Evolutionary conservation across 1,140 invertebrate species (phyloP).

Genomic region (Radopholus similis): DNA sequence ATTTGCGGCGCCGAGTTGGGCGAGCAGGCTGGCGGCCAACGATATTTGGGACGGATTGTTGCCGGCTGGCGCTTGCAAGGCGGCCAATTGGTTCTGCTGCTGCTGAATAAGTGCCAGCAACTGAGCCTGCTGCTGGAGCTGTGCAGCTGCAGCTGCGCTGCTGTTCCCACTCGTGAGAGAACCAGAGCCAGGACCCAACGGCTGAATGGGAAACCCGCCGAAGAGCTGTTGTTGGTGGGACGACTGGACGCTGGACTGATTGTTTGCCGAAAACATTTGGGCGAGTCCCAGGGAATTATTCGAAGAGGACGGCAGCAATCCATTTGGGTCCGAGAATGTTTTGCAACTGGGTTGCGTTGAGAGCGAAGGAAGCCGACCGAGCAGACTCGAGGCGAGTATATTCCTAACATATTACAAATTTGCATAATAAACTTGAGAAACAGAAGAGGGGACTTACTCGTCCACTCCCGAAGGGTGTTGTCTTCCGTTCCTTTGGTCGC

Average conservation of each 20-base stretch:
- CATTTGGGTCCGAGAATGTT: background rate
- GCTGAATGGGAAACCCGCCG: slow-evolving; percentile 16
- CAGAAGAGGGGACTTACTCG: slow-evolving; percentile 12
- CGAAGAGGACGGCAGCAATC: background rate
- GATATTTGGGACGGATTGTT: background rate
- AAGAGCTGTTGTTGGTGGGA: slow-evolving; percentile 5
- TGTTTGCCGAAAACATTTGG: background rate
- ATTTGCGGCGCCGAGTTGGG: background rate
- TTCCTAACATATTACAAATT: too few species aligned
- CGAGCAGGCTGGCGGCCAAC: background rate
- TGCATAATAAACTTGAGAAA: too few species aligned
- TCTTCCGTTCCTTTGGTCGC: background rate
- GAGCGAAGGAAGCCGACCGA: too few species aligned
- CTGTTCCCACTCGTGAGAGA: slow-evolving; percentile 14
- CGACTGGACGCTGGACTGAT: background rate
- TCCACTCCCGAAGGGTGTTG: background rate
- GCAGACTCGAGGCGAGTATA: too few species aligned
- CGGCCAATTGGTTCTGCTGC: background rate
- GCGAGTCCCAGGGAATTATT: too few species aligned
- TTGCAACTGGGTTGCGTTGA: background rate
- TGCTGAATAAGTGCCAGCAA: background rate
- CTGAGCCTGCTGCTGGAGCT: slow-evolving; percentile 8
- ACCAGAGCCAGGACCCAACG: slow-evolving; percentile 7
- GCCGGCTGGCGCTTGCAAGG: too few species aligned
- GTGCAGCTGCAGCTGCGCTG: slow-evolving; percentile 3